Evolutionary conservation across 2,797 vertebrate genomes (phyloP), one percentile per base, ranked within the genome.

Genomic region (Halcyon chelicuti): DNA sequence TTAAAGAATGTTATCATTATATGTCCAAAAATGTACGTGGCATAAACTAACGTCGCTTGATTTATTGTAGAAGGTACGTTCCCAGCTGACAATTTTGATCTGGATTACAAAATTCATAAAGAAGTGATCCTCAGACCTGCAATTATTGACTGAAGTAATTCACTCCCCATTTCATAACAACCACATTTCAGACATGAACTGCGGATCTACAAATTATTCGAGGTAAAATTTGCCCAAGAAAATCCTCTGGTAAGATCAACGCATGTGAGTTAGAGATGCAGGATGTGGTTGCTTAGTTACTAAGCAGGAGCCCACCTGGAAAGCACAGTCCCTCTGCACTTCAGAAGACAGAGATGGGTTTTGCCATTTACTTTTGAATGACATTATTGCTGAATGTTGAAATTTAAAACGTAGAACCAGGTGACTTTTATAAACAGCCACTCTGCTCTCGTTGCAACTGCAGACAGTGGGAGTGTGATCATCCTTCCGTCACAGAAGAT

Each of bases 211-310:
- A 35, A 29, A 61, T 20, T 39, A 82, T 70, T 70, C 44, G 20
- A 49, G 26, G 63, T 31, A 79, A 95, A 79, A 86, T 58, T 33
- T 74, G 37, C 72, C 63, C 20, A 42, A 70, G 57, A 70, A 87
- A 92, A 79, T 47, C 55, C 52, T 67, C 67, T 31, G 40, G 23
- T 46, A 89, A 82, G 47, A 57, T 46, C 46, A 67, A 71, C 1
- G 1, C 19, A 2, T 12, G 18, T 42, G 77, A 93, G 13, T 60
- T 81, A 62, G 60, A 81, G 26, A 66, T 67, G 60, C 20, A 61
- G 86, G 74, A 87, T 60, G 49, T 31, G 75, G 93, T 94, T 95
- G 94, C 90, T 71, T 94, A 57, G 92, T 71, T 93, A 95, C 92
- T 67, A 67, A 82, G 49, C 65, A 65, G 67, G 28, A 87, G 26